Base-by-base conservation (phyloP, 2,113 vertebrate genomes). In the Pterocles burchelli region DNA sequence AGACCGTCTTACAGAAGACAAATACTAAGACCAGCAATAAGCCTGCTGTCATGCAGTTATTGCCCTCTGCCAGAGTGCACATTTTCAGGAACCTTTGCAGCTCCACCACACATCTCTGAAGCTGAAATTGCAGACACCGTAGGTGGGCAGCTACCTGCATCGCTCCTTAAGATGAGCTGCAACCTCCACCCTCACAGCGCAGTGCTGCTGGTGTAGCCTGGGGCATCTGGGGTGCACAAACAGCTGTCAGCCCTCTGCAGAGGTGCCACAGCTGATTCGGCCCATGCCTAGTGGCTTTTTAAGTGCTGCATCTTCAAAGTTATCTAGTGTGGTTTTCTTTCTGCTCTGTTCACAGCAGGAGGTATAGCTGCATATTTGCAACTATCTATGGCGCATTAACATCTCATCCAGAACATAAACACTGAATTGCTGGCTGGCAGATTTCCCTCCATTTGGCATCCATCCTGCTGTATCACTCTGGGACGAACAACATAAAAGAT, bases 141-240 rank as follows among this genome's bases (percentile, higher is more conserved):
- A 1, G 20, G 6, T 0, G 3, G 25, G 10, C 46, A 78, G 19
- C 22, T 3, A 18, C 34, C 17, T 7, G 26, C 3, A 3, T 17
- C 61, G 74, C 29, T 63, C 29, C 41, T 48, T 26, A 48, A 43
- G 20, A 29, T n/a, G 10, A 9, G 7, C 3, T 49, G 12, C 49
- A 78, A n/a, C 45, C 45, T 48, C 48, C 43, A 15, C 24, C 20
- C 7, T 48, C 0, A 1, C 20, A 17, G 8, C 4, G 9, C 10
- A 41, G 11, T 0, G 0, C 1, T 28, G 29, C 62, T 76, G 36
- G 13, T 2, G 1, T 3, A 41, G 49, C 4, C 58, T 48, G 31
- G 11, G 11, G 2, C 28, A 28, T 3, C 0, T 16, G 18, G 28
- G 21, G 6, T 57, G 26, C 0, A n/a, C 25, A 49, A 71, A 3